Percentiles rank a stretch among this genome's conserved stretches.
These are phyloP conservation scores for Semicossyphus pulcher DNA, from an alignment of 2,113 vertebrate species.

Conservation along the genomic window DNA sequence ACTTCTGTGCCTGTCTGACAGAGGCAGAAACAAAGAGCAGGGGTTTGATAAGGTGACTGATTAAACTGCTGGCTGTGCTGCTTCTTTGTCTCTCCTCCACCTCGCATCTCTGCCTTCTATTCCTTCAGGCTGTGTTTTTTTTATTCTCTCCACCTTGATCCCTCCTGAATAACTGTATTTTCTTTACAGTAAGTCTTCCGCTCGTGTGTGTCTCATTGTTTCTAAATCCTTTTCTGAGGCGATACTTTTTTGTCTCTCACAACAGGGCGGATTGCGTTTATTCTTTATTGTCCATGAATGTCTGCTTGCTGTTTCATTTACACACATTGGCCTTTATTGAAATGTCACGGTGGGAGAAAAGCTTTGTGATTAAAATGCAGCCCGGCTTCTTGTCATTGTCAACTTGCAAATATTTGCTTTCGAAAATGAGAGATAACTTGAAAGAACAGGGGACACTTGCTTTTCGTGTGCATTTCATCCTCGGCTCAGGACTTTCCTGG, in stretches of 20 bases:
- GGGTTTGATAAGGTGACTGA: conserved; percentile 21
- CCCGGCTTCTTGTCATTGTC: conserved; percentile 51
- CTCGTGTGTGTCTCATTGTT: background rate
- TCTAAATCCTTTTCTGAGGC: background rate
- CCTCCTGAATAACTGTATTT: conserved; percentile 13
- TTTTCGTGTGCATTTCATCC: background rate
- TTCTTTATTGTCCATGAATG: conserved; percentile 42
- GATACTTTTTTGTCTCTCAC: background rate
- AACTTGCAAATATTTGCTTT: conserved; percentile 54
- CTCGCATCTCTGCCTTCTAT: background rate
- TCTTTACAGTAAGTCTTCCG: background rate
- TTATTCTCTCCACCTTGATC: background rate
- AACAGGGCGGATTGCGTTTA: conserved; percentile 7
- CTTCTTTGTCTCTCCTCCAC: background rate
- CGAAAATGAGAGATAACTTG: conserved; percentile 29
- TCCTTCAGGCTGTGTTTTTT: conserved; percentile 1
- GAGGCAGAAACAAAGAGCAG: background rate
- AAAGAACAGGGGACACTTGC: background rate
- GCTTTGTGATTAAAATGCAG: conserved; percentile 57
- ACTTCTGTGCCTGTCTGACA: background rate
- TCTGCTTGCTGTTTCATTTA: conserved; percentile 33
- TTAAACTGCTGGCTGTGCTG: background rate
- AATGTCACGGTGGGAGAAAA: conserved; percentile 47
- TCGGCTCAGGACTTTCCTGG: too few relatives aligned
- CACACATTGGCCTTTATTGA: conserved; percentile 45